Evolutionary conservation across 2,113 vertebrate species (phyloP), one percentile per base, ranked within the genome.

Genomic region (Lasiurus cinereus): DNA sequence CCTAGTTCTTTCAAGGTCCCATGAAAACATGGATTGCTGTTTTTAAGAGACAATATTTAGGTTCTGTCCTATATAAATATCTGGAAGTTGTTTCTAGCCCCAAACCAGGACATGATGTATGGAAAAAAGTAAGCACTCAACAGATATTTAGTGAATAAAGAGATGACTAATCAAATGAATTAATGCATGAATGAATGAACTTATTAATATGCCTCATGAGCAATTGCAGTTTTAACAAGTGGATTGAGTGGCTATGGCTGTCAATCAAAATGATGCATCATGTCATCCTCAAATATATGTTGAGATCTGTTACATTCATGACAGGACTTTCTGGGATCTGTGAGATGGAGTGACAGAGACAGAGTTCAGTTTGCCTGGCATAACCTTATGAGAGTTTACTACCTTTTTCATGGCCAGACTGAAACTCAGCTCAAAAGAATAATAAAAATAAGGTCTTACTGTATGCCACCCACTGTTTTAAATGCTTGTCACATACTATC

Each of bases 1-100:
- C 90, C 39, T 46, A 8, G 36, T 8, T 93, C 48, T 83, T 86
- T 56, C 69, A 79, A 7, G 43, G 56, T 74, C 39, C 43, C 2
- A 1, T 18, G 31, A 27, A 91, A 56, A 29, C 77, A 69, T 46
- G 29, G n/a, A 24, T 72, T 4, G 33, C 59, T 80, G 43, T 19
- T 94, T 76, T 24, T 59, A 74, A 87, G 36, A 69, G 31, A 24
- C 56, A 90, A 77, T 67, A 80, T 43, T 83, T 87, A 92, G 9
- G 4, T 24, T 22, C 16, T 39, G 6, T 67, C 69, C 24, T 36
- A 29, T 11, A 80, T 36, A 93, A 77, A 62, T 83, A 56, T 24
- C n/a, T 62, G n/a, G 12, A 24, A 39, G 24, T 39, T 76, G 31
- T 93, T 89, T 67, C 43, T 86, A 83, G 69, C 18, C n/a, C 6